These are phyloP conservation scores for Thereuonema tuberculata DNA, from an alignment of 1,140 invertebrate genomes.

Conservation along the genomic window DNA sequence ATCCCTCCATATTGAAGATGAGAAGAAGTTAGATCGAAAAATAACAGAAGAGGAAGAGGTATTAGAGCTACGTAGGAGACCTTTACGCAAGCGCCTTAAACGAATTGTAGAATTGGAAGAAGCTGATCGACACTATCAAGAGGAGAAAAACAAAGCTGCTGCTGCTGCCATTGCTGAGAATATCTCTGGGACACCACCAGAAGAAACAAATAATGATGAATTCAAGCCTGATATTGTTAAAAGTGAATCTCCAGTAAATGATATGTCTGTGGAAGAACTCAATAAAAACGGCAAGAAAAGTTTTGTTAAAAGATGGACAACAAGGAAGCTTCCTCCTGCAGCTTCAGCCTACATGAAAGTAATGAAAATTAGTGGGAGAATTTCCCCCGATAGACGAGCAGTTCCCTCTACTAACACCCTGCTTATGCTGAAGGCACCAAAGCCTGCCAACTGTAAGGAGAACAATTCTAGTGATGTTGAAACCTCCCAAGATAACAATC, in stretches of 20 bases:
- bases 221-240: not conserved
- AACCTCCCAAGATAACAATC: not conserved
- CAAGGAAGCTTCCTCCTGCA: not conserved
- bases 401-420: not conserved
- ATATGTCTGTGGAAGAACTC: not conserved
- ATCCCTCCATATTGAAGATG: not conserved
- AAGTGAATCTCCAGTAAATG: not conserved
- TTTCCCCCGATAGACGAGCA: not conserved
- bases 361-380: slow-evolving; percentile 1
- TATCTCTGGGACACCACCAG: not conserved
- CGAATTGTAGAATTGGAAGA: not conserved
- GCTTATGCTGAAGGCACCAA: not conserved
- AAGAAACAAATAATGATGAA: not conserved
- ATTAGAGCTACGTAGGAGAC: not conserved
- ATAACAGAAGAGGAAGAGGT: not conserved
- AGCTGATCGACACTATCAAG: no score
- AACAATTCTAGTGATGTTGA: not conserved
- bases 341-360: slow-evolving; percentile 4
- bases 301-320: not conserved
- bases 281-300: not conserved
- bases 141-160: not conserved
- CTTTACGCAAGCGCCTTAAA: not conserved
- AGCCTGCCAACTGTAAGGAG: not conserved
- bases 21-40: not conserved
- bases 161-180: not conserved